phyloP scores from a whole-genome alignment of 30 jellyfish, hydroid and myxozoan genomes.

The Pseudorhiza aurosa region DNA sequence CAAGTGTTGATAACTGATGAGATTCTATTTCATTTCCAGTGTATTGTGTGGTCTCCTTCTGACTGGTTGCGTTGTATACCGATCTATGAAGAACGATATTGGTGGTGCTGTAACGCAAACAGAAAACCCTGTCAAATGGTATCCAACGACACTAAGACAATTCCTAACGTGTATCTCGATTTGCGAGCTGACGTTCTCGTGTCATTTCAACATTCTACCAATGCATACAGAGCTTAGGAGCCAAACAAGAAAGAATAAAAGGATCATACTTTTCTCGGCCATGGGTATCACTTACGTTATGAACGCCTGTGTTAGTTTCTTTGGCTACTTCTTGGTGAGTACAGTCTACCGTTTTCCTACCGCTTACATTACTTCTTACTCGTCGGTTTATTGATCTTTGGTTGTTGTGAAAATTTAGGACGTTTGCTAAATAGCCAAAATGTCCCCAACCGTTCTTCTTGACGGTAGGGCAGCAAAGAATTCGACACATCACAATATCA shows the following conservation, averaged over 20 bases:
- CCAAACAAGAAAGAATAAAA: slow-evolving; percentile 87
- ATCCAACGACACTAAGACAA: slow-evolving; percentile 69
- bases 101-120: slow-evolving; percentile 75
- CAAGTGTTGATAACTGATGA: too few species aligned
- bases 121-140: slow-evolving; percentile 87
- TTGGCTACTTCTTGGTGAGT: slow-evolving; percentile 90
- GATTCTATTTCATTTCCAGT: slow-evolving; percentile 63
- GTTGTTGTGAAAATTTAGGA: not conserved
- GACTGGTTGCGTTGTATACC: slow-evolving; percentile 85
- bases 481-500: too few species aligned
- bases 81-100: slow-evolving; percentile 62
- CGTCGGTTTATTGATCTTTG: not conserved
- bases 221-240: slow-evolving; percentile 93
- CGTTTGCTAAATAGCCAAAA: too few species aligned
- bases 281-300: slow-evolving; percentile 85
- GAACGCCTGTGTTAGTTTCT: slow-evolving; percentile 86
- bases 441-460: too few species aligned
- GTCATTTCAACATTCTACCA: slow-evolving; percentile 93
- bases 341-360: not conserved
- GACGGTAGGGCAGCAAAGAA: too few species aligned
- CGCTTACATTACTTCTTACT: not conserved
- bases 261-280: slow-evolving; percentile 76
- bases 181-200: slow-evolving; percentile 87
- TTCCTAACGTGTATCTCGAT: slow-evolving; percentile 84
- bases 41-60: slow-evolving; percentile 86